Percentiles rank a stretch among this genome's conserved stretches.
Evolutionary conservation across 2,888 invertebrate genomes (phyloP).

Genomic region (Pharmacophagus antenor): DNA sequence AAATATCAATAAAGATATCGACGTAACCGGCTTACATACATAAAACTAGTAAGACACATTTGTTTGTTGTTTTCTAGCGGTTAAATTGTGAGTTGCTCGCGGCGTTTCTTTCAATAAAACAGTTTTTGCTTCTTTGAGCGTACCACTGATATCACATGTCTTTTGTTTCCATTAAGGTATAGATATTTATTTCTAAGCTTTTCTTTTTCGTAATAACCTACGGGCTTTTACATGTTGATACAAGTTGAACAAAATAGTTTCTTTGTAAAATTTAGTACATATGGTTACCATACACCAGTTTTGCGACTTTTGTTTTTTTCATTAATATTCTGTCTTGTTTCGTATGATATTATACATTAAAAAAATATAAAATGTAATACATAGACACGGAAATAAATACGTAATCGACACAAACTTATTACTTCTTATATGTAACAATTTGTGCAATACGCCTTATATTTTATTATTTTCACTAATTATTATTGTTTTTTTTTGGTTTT

Average conservation of each 20-base stretch:
- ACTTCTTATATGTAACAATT: too few species aligned
- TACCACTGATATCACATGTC: background rate
- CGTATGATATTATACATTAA: too few species aligned
- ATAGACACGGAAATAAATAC: too few species aligned
- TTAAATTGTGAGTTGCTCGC: conserved; percentile 10
- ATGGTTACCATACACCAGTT: too few species aligned
- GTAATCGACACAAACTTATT: too few species aligned
- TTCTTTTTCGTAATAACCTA: background rate
- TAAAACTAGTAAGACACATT: conserved; percentile 10
- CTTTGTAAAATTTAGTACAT: background rate
- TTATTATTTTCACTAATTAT: too few species aligned
- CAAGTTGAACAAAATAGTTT: background rate
- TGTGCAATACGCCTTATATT: too few species aligned
- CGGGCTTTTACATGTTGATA: background rate
- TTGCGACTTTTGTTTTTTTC: too few species aligned
- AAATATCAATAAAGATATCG: background rate
- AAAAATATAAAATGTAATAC: too few species aligned
- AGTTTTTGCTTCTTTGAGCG: conserved; percentile 16
- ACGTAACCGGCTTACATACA: background rate
- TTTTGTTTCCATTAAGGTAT: conserved; percentile 2
- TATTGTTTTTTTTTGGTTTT: too few species aligned
- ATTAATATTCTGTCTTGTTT: too few species aligned
- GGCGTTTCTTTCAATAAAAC: conserved; percentile 10
- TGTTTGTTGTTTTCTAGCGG: conserved; percentile 9
- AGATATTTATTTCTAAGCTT: background rate